Evolutionary conservation across 2,113 vertebrate genomes (phyloP).

Genomic region (Zosterops japonicus): DNA sequence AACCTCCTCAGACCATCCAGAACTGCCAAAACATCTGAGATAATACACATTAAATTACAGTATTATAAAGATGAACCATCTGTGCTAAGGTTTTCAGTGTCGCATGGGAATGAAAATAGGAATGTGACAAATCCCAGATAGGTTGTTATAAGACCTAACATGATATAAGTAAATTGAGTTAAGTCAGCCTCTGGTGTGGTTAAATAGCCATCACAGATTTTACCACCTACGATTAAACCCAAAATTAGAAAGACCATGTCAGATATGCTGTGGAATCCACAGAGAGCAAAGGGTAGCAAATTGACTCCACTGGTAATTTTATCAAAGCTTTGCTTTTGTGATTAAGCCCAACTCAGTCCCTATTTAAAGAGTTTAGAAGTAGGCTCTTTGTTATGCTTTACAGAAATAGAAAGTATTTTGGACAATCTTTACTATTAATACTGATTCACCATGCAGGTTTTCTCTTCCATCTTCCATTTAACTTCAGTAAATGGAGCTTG

Average conservation of each 20-base stretch:
- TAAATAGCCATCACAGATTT: neutral
- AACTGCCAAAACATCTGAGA: constrained; percentile 31
- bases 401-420: neutral
- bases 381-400: neutral
- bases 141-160: neutral
- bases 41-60: constrained; percentile 1
- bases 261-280: neutral
- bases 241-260: neutral
- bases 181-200: neutral
- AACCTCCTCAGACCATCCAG: neutral
- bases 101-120: neutral
- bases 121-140: neutral
- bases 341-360: neutral
- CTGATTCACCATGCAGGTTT: neutral
- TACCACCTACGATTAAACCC: neutral
- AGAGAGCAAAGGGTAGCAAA: neutral
- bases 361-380: neutral
- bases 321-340: neutral
- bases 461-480: neutral
- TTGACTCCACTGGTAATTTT: neutral
- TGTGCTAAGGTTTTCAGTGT: neutral
- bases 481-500: neutral
- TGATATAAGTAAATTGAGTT: neutral
- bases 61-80: constrained; percentile 44
- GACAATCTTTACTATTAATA: neutral